These are phyloP conservation scores for Aurelia aurita complex sp. Pacific DNA, from an alignment of 30 jellyfish, hydroid and myxozoan genomes.

Conservation along the genomic window DNA sequence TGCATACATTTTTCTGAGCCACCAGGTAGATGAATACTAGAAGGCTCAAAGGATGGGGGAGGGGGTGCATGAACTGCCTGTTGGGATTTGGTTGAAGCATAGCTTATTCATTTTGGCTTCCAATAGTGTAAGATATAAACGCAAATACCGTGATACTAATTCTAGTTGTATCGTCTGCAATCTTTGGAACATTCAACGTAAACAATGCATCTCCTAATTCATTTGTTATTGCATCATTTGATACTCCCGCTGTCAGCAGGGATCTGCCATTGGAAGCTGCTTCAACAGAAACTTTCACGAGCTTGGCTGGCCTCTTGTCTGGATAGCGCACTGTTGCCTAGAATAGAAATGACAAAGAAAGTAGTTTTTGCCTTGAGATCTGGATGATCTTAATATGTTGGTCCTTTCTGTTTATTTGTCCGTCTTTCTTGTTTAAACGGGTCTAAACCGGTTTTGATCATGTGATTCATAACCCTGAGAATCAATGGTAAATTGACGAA, in stretches of 20 bases:
- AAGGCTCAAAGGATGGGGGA: too few relatives aligned
- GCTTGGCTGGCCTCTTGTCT: slow-evolving; percentile 14
- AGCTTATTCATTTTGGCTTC: too few relatives aligned
- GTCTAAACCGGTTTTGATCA: too few relatives aligned
- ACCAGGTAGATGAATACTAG: too few relatives aligned
- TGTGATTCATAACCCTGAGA: too few relatives aligned
- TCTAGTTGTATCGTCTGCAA: neutral
- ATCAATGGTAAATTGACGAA: too few relatives aligned
- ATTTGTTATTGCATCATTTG: slow-evolving; percentile 27
- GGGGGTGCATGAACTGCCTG: too few relatives aligned
- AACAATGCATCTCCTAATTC: slow-evolving; percentile 44
- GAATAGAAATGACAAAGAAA: neutral
- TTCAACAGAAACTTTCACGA: neutral
- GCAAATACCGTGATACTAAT: neutral
- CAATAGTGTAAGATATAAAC: neutral
- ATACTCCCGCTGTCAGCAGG: neutral
- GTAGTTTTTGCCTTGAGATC: neutral
- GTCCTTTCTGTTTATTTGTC: too few relatives aligned
- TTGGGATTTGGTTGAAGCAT: too few relatives aligned
- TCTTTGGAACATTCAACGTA: slow-evolving; percentile 26
- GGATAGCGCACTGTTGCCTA: slow-evolving; percentile 50
- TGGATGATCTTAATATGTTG: too few relatives aligned
- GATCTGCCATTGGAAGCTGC: slow-evolving; percentile 8
- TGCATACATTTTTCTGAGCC: too few relatives aligned
- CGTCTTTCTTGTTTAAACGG: too few relatives aligned